These are phyloP conservation scores for Nebria ingens DNA, from an alignment of 1,140 invertebrate genomes.

Conservation along the genomic window DNA sequence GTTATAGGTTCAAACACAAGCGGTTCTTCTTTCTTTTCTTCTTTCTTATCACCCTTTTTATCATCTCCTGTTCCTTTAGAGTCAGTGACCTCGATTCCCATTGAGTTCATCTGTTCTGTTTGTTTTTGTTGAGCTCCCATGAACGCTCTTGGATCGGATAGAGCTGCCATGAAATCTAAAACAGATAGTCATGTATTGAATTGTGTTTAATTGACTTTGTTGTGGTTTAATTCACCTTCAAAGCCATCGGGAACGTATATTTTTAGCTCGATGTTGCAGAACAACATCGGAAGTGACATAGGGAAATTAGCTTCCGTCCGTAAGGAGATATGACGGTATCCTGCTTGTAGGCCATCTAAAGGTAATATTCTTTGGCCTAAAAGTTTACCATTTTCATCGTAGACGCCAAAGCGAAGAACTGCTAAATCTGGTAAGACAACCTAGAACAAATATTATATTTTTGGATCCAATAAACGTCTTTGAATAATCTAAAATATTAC, in stretches of 20 bases:
- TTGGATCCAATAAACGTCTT: too few relatives aligned
- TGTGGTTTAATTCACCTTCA: constrained; percentile 59
- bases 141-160: constrained; percentile 91
- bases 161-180: constrained; percentile 88
- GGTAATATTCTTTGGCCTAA: constrained; percentile 96
- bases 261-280: constrained; percentile 98
- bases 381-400: constrained; percentile 96
- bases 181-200: constrained; percentile 15
- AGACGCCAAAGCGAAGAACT: constrained; percentile 94
- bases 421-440: constrained; percentile 96
- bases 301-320: constrained; percentile 98
- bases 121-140: constrained; percentile 80
- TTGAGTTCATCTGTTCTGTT: constrained; percentile 83
- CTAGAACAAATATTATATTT: constrained; percentile 32
- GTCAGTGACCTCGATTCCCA: constrained; percentile 78
- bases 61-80: constrained; percentile 35
- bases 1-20: constrained; percentile 87
- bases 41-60: constrained; percentile 33
- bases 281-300: constrained; percentile 96
- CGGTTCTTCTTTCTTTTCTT: constrained; percentile 61
- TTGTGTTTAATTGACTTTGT: constrained; percentile 10
- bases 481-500: constrained; percentile 35
- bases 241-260: constrained; percentile 99
- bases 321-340: constrained; percentile 95
- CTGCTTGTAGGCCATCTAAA: constrained; percentile 92